Percentiles rank a stretch among this genome's conserved stretches.
Evolutionary conservation across 2,888 invertebrate genomes (phyloP).

Genomic region (Synergus itoensis): DNA sequence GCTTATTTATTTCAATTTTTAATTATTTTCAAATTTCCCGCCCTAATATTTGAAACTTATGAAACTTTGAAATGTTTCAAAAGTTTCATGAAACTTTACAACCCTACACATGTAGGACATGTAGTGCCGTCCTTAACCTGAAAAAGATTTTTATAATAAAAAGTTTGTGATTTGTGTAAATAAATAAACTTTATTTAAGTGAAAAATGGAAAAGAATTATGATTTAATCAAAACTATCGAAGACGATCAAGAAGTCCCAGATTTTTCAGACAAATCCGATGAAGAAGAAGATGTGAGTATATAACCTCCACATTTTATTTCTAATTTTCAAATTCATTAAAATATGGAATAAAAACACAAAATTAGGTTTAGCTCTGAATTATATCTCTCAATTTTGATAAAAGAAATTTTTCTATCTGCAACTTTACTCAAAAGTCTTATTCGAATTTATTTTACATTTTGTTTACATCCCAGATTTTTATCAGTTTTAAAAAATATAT

Average conservation of each 20-base stretch:
- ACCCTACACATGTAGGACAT: no score
- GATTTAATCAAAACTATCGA: slow-evolving; percentile 91
- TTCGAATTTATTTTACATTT: neutral
- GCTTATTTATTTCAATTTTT: no score
- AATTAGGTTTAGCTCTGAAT: neutral
- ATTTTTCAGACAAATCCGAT: slow-evolving; percentile 90
- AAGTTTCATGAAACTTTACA: no score
- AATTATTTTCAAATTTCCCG: no score
- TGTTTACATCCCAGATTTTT: neutral
- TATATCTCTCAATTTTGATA: neutral
- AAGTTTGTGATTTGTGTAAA: neutral
- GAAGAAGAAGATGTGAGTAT: slow-evolving; percentile 86
- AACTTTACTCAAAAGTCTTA: neutral
- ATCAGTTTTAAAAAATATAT: neutral
- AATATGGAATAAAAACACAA: neutral
- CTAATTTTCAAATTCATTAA: neutral
- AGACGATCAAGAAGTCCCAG: slow-evolving; percentile 89
- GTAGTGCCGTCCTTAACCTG: neutral
- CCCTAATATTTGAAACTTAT: no score
- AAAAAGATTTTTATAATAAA: neutral
- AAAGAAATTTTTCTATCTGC: neutral
- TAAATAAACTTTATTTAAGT: neutral
- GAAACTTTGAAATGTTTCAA: no score
- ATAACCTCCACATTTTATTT: slow-evolving; percentile 45
- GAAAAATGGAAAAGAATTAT: slow-evolving; percentile 65